Percentiles rank a stretch among this genome's conserved stretches.
phyloP scores from a whole-genome alignment of 2,888 invertebrate genomes.

The Limenitis camilla region DNA sequence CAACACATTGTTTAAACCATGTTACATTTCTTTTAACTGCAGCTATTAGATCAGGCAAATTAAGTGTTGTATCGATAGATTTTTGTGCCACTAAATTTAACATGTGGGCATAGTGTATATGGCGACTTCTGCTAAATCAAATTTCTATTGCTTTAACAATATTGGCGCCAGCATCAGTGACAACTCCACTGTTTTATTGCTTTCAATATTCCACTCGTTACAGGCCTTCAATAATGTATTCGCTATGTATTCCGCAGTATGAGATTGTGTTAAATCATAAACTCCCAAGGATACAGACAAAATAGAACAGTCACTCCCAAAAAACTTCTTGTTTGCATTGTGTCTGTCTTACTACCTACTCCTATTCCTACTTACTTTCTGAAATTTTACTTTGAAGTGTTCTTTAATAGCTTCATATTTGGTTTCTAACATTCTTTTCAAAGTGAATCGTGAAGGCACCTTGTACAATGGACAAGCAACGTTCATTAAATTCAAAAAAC shows the following conservation, averaged over 20 bases:
- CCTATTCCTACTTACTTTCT: too few species aligned
- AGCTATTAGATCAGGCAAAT: constrained; percentile 21
- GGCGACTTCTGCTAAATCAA: constrained; percentile 17
- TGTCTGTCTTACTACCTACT: too few species aligned
- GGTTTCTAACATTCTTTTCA: too few species aligned
- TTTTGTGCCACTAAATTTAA: constrained; percentile 25
- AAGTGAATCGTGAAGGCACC: too few species aligned
- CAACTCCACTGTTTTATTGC: constrained; percentile 1
- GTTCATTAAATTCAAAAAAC: constrained; percentile 18
- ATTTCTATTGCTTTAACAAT: constrained; percentile 24
- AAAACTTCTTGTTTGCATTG: too few species aligned
- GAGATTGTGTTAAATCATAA: too few species aligned
- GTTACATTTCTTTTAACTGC: constrained; percentile 15
- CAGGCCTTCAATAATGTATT: constrained; percentile 7
- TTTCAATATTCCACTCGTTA: constrained; percentile 8
- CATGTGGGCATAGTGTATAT: constrained; percentile 18
- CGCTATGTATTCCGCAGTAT: constrained; percentile 10
- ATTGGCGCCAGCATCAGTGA: constrained; percentile 17
- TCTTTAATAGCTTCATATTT: too few species aligned
- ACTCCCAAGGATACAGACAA: too few species aligned
- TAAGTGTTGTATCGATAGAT: constrained; percentile 19
- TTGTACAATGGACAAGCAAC: too few species aligned
- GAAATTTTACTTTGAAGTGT: too few species aligned
- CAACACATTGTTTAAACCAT: constrained; percentile 18
- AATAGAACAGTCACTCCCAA: too few species aligned